phyloP scores from a whole-genome alignment of 2,113 vertebrate genomes.

The Atherinomorus stipes region DNA sequence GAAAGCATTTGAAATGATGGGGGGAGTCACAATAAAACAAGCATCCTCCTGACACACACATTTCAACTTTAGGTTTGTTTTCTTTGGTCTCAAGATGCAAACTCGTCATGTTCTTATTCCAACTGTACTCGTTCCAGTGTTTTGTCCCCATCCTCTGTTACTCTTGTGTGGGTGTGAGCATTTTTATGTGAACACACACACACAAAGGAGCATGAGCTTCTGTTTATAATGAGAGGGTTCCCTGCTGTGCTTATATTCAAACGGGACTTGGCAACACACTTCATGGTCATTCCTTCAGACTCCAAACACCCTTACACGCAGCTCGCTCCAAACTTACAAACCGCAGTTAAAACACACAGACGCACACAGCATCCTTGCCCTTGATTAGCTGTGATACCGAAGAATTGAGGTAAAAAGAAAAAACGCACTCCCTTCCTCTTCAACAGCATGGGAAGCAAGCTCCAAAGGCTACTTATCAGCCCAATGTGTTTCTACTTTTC shows the following conservation, averaged over 20 bases:
- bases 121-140: slow-evolving; percentile 44
- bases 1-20: slow-evolving; percentile 59
- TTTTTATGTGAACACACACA: slow-evolving; percentile 36
- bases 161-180: slow-evolving; percentile 23
- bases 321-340: slow-evolving; percentile 55
- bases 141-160: slow-evolving; percentile 46
- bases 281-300: slow-evolving; percentile 66
- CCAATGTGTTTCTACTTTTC: slow-evolving; percentile 83
- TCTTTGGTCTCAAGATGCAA: slow-evolving; percentile 46
- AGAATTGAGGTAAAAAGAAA: slow-evolving; percentile 60
- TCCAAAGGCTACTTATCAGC: slow-evolving; percentile 77
- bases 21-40: slow-evolving; percentile 67
- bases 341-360: slow-evolving; percentile 57
- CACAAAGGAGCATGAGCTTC: slow-evolving; percentile 52
- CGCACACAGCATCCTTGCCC: slow-evolving; percentile 43
- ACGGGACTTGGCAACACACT: slow-evolving; percentile 71
- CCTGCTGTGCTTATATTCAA: slow-evolving; percentile 72
- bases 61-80: slow-evolving; percentile 55
- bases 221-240: slow-evolving; percentile 76
- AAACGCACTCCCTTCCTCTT: slow-evolving; percentile 42
- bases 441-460: slow-evolving; percentile 63
- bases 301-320: slow-evolving; percentile 71
- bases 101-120: slow-evolving; percentile 44
- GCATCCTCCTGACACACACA: slow-evolving; percentile 42
- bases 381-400: slow-evolving; percentile 38